These are phyloP conservation scores for Rhinopomastus cyanomelas DNA, from an alignment of 2,113 vertebrate species.

Conservation along the genomic window DNA sequence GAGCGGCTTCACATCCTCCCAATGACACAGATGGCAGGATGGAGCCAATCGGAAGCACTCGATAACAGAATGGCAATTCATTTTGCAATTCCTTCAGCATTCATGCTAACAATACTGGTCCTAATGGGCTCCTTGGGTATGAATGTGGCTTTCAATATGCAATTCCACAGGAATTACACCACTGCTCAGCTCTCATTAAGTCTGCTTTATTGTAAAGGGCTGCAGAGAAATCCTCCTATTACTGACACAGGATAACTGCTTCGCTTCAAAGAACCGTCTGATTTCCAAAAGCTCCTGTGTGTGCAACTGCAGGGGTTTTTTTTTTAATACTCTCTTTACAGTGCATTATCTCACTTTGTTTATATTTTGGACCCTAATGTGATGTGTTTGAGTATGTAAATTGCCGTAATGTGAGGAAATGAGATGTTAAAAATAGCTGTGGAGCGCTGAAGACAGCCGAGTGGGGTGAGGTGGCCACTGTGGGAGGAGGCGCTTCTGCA, in stretches of 20 bases:
- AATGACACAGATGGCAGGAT: conserved; percentile 79
- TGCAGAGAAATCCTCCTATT: conserved; percentile 75
- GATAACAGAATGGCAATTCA: conserved; percentile 76
- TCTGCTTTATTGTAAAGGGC: conserved; percentile 80
- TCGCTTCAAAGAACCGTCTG: conserved; percentile 72
- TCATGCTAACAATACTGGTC: conserved; percentile 79
- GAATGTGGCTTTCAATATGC: conserved; percentile 82
- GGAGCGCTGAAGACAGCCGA: background rate
- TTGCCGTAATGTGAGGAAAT: conserved; percentile 76
- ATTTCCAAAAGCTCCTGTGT: conserved; percentile 73
- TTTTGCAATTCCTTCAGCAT: conserved; percentile 77
- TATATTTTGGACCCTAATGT: conserved; percentile 68
- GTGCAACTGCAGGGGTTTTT: conserved; percentile 20
- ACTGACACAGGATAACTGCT: conserved; percentile 74
- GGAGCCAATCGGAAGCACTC: conserved; percentile 79
- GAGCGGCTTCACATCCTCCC: conserved; percentile 60
- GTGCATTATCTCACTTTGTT: conserved; percentile 74
- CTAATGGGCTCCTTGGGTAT: conserved; percentile 78
- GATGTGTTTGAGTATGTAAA: conserved; percentile 78
- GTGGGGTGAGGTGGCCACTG: conserved; percentile 30
- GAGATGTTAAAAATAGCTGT: conserved; percentile 76
- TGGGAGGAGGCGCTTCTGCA: conserved; percentile 33
- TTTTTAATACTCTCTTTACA: conserved; percentile 58
- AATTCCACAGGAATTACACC: conserved; percentile 76
- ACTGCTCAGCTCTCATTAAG: conserved; percentile 76